Percentiles rank a stretch among this genome's conserved stretches.
phyloP scores from a whole-genome alignment of 2,888 invertebrate species.

The Digitonthophagus gazella region DNA sequence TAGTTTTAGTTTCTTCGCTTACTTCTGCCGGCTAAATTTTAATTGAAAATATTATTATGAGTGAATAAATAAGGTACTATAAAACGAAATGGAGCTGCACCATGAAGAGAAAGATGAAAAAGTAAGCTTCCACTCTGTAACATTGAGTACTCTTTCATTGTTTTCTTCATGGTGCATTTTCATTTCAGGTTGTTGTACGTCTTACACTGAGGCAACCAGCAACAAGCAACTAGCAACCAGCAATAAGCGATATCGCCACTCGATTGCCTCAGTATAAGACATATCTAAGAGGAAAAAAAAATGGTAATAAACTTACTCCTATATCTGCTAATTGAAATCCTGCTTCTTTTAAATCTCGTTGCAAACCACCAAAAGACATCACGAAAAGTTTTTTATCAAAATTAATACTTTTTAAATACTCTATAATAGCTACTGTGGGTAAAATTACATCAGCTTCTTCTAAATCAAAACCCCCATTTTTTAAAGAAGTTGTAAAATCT shows the following conservation, averaged over 20 bases:
- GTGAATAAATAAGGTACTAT: too few species aligned
- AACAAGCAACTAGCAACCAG: too few species aligned
- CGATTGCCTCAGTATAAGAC: too few species aligned
- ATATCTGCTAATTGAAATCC: conserved; percentile 51
- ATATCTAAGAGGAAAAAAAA: too few species aligned
- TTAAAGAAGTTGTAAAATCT: conserved; percentile 41
- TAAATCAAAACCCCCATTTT: conserved; percentile 29
- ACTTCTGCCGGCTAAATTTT: background rate
- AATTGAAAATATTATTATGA: background rate
- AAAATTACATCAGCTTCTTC: conserved; percentile 52
- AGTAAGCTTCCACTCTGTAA: too few species aligned
- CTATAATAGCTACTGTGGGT: conserved; percentile 55
- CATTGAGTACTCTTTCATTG: too few species aligned
- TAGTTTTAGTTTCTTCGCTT: background rate
- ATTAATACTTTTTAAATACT: conserved; percentile 55
- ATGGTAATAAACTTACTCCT: conserved; percentile 49
- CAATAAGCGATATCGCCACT: too few species aligned
- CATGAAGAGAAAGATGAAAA: too few species aligned
- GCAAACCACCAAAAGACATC: conserved; percentile 50
- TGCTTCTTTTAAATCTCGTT: conserved; percentile 46
- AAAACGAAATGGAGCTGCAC: too few species aligned
- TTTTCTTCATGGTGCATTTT: too few species aligned
- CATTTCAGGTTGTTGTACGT: too few species aligned
- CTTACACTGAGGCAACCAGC: too few species aligned
- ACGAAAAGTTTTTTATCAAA: conserved; percentile 56